Base-by-base conservation (phyloP, 2,888 invertebrate species). In the Acrobasis suavella region DNA sequence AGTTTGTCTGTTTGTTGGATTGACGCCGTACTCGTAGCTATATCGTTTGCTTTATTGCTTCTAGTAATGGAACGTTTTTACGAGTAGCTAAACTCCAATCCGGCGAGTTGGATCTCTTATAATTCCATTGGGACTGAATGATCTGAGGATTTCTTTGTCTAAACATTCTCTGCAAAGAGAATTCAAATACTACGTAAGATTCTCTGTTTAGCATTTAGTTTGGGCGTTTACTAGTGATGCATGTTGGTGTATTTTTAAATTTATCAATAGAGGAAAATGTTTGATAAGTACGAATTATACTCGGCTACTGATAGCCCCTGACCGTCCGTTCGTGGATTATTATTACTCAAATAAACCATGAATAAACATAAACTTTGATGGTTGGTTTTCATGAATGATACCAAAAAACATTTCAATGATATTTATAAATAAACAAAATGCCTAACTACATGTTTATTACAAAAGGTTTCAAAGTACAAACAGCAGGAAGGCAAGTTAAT, bases 1-100 rank as follows among this genome's bases (percentile, higher is more conserved):
- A 83, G 81, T 85, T 78, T 77, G 83, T 75, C 75, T 82, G 80
- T 77, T 74, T 81, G 80, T 77, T 75, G 74, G 75, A 77, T 76
- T 77, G 76, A 72, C 69, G 69, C 66, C 65, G 67, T 69, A 73
- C 56, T 66, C 65, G 67, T 70, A 69, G 68, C 74, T 67, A 64
- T 76, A 75, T 81, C 78, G 77, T 80, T 81, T 72, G 74, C 69
- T 78, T 85, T 83, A 85, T 84, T 77, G 77, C 78, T 67, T 70
- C 71, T 67, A 65, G 68, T 76, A 77, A 79, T 82, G 74, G 77
- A 75, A 74, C 74, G 65, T 73, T 75, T 75, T 78, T 72, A 74
- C 71, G n/a, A 72, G 74, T 66, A 68, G 64, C 59, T 65, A 61
- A 63, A 63, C 60, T 62, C 63, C 39, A 50, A 14, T 60, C 15